Base-by-base conservation (phyloP, 2,888 invertebrate genomes). In the Eupithecia insigniata region DNA sequence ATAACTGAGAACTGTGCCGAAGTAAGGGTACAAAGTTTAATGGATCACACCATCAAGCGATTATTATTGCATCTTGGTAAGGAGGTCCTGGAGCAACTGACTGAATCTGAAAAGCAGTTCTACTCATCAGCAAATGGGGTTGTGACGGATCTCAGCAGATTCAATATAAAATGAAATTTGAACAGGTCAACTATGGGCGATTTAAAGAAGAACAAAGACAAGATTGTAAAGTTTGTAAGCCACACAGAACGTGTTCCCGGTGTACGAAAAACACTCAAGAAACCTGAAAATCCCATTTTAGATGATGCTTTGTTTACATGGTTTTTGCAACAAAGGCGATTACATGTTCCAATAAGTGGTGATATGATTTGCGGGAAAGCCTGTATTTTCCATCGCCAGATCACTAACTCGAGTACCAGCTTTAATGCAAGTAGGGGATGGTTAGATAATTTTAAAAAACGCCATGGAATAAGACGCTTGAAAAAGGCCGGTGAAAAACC, bases 111-210 rank as follows among this genome's bases (percentile, higher is more conserved):
- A 51, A 51, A 51, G 16, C 18, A 51, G 16, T 7, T n/a, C n/a
- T n/a, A n/a, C n/a, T n/a, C n/a, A n/a, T n/a, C n/a, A n/a, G n/a
- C n/a, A n/a, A n/a, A n/a, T n/a, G n/a, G n/a, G n/a, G n/a, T n/a
- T n/a, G n/a, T n/a, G n/a, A n/a, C n/a, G n/a, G n/a, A n/a, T n/a
- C n/a, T n/a, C n/a, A n/a, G n/a, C n/a, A n/a, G n/a, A n/a, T n/a
- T n/a, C n/a, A n/a, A 68, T 83, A 70, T 64, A 82, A 84, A 74
- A 78, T 81, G 69, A 80, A 78, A 69, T 81, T 83, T 71, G 22
- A 71, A 58, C 34, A 34, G 34, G 34, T 34, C 75, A 68, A 76
- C 74, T 55, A 39, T 76, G 34, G 68, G 55, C 36, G 71, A 71
- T 28, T 55, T 71, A 51, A 71, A 71, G 71, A 71, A 71, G 14